Conservation (phyloP, 1,140 invertebrate species). For the Rhizoglyphus robini region DNA sequence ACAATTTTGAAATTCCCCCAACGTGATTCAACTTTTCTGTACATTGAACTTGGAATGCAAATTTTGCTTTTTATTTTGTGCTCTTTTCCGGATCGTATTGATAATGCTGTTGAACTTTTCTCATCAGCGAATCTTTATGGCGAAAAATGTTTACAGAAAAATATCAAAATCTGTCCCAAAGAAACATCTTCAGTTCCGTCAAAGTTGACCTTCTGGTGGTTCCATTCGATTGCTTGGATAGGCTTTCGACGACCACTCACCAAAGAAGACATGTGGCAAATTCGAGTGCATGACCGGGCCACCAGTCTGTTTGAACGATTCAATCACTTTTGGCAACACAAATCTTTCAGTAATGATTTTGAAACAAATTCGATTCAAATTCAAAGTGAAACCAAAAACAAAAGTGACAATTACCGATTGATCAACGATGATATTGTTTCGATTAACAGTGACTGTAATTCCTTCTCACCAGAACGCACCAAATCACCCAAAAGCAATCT, state of each 20-base stretch:
- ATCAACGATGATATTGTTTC: no score
- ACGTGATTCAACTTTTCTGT: no score
- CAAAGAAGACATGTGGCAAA: constrained; percentile 69
- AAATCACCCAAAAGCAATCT: constrained; percentile 25
- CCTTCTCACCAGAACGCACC: no score
- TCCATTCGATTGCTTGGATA: constrained; percentile 61
- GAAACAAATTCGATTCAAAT: background rate
- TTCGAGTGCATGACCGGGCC: constrained; percentile 69
- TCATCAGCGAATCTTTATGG: background rate
- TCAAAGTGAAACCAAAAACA: background rate
- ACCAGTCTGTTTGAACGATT: constrained; percentile 63
- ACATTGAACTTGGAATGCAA: background rate
- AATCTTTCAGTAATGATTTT: constrained; percentile 33
- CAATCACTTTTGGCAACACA: constrained; percentile 57
- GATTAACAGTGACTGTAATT: no score
- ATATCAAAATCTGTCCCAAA: constrained; percentile 54
- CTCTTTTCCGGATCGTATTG: background rate
- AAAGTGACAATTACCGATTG: no score
- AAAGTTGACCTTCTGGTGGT: constrained; percentile 80
- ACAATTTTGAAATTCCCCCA: no score
- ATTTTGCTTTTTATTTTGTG: background rate
- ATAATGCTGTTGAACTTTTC: background rate
- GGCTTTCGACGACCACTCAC: constrained; percentile 70
- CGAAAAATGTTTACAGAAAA: background rate
- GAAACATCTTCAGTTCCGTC: constrained; percentile 68